phyloP scores from a whole-genome alignment of 2,113 vertebrate species.

The Pachycephala philippinensis region DNA sequence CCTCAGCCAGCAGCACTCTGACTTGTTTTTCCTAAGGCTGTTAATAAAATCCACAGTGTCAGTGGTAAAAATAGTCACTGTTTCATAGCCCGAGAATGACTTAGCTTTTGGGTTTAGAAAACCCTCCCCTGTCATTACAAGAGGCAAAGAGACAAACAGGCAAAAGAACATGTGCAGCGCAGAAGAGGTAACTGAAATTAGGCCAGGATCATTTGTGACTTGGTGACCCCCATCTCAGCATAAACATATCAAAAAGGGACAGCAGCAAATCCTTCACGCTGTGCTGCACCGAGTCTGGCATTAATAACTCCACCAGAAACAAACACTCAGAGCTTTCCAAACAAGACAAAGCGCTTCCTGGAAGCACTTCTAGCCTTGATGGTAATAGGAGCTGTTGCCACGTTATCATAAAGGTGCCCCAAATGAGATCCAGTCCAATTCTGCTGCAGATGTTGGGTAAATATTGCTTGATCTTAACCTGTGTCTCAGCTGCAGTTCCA shows the following conservation, averaged over 20 bases:
- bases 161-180: not conserved
- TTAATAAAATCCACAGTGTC: not conserved
- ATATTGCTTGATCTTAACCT: not conserved
- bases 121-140: not conserved
- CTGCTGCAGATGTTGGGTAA: not conserved
- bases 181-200: not conserved
- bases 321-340: slow-evolving; percentile 7
- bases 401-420: not conserved
- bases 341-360: not conserved
- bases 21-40: not conserved
- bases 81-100: not conserved
- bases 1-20: not conserved
- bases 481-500: not conserved
- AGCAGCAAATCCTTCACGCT: not conserved
- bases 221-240: not conserved
- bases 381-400: not conserved
- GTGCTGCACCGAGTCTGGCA: not conserved
- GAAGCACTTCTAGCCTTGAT: not conserved
- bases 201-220: not conserved
- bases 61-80: not conserved
- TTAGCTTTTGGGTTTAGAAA: not conserved
- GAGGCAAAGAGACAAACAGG: not conserved
- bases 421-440: not conserved
- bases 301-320: not conserved
- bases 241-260: not conserved